phyloP scores from a whole-genome alignment of 2,888 invertebrate genomes.

The Ephialtes manifestator region DNA sequence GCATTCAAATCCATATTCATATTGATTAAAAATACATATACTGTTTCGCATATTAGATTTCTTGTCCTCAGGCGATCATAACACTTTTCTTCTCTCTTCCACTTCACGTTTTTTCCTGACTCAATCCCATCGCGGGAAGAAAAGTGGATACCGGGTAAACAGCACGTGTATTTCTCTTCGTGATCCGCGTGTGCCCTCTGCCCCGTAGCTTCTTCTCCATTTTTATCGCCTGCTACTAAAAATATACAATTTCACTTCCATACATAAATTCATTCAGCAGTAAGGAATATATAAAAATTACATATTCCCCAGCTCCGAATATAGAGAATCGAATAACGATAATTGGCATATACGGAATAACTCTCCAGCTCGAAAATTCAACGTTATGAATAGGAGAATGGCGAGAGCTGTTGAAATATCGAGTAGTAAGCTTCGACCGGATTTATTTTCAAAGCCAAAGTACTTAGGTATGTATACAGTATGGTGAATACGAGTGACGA shows the following conservation, averaged over 20 bases:
- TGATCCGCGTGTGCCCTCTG: not conserved
- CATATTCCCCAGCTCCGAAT: not conserved
- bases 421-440: constrained; percentile 21
- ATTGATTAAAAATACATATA: not conserved
- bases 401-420: constrained; percentile 41
- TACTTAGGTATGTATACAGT: not conserved
- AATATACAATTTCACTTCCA: not conserved
- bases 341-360: constrained; percentile 25
- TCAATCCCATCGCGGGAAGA: not conserved
- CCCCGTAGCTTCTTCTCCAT: not conserved
- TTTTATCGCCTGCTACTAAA: not conserved
- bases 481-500: not conserved
- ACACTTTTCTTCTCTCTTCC: not conserved
- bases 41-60: not conserved
- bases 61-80: not conserved
- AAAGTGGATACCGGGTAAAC: constrained; percentile 21
- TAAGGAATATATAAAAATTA: not conserved
- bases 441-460: not conserved
- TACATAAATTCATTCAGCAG: not conserved
- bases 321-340: constrained; percentile 34
- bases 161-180: constrained; percentile 4
- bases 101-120: constrained; percentile 6
- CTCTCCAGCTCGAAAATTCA: constrained; percentile 8
- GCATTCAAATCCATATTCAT: not conserved
- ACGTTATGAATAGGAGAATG: constrained; percentile 8